Evolutionary conservation across 2,797 vertebrate species (phyloP).

Genomic region (Coregonus suidteri): DNA sequence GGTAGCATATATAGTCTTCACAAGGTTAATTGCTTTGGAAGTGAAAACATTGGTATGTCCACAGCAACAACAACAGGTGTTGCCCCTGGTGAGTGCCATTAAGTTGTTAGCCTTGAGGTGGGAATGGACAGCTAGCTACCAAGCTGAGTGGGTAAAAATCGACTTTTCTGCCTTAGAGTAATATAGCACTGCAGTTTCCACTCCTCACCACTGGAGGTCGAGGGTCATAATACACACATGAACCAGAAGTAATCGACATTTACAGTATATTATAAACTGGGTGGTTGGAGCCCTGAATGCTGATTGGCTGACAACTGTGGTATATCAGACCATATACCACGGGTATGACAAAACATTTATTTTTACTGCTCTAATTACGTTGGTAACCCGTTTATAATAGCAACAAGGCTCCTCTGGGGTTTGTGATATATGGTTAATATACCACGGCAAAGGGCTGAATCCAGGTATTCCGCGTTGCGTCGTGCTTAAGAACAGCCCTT

Average conservation of each 20-base stretch:
- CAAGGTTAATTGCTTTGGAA: conserved; percentile 4
- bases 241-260: neutral
- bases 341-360: too few species aligned
- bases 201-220: neutral
- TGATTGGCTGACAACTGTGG: too few species aligned
- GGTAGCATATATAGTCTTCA: neutral
- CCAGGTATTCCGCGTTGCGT: too few species aligned
- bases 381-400: too few species aligned
- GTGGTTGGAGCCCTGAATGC: too few species aligned
- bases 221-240: neutral
- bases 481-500: too few species aligned
- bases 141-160: neutral
- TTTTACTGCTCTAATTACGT: too few species aligned
- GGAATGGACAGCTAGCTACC: neutral
- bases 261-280: too few species aligned
- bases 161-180: neutral
- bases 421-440: too few species aligned
- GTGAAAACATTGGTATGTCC: neutral
- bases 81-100: neutral
- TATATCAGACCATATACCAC: too few species aligned
- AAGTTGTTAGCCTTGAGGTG: neutral
- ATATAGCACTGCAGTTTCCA: neutral
- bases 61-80: neutral
- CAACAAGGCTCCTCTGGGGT: too few species aligned
- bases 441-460: too few species aligned